Evolutionary conservation across 2,888 invertebrate genomes (phyloP), one percentile per base, ranked within the genome.

Genomic region (Agrotis puta): DNA sequence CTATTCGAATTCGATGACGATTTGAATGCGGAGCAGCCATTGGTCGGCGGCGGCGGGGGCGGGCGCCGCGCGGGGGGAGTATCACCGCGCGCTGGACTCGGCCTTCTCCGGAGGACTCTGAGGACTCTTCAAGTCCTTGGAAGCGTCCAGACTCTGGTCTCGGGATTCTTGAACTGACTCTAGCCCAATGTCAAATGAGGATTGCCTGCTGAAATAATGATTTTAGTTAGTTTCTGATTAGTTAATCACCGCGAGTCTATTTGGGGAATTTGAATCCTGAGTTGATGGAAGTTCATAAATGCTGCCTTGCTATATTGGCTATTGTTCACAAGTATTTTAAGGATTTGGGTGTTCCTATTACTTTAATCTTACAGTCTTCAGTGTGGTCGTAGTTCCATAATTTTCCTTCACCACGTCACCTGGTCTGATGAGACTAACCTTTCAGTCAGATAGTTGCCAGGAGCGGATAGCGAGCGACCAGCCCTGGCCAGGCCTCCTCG

Each of bases 391-490:
- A 39, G 39, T 2, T 39, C 39, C 39, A 39, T 39, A 9, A 11
- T 39, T 5, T 39, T 39, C 39, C 11, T 5, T 27, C 39, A 33
- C 11, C 39, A 39, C 39, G 39, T 39, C 39, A 11, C 39, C 39
- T 39, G 11, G 39, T 39, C 39, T 39, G 9, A 47, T 22, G 11
- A 18, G 65, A 43, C 62, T 9, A 70, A 94, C 94, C 92, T 92
- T 67, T 94, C 94, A 66, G 94, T 94, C 11, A 95, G 89, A 72
- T 95, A 96, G 88, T 93, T 94, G 50, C 95, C 94, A 0, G 95
- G 95, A 2, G 95, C 95, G 0, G 95, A 95, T 0, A 95, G 89
- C 0, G 95, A 95, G 3, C 95, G 86, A 0, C 95, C 95, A 0
- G 94, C 92, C 2, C 95, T 82, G 0, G 94, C 92, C 2, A 95